phyloP scores from a whole-genome alignment of 92 coral and sea anemone species.

The Chrysogorgia sp. region DNA sequence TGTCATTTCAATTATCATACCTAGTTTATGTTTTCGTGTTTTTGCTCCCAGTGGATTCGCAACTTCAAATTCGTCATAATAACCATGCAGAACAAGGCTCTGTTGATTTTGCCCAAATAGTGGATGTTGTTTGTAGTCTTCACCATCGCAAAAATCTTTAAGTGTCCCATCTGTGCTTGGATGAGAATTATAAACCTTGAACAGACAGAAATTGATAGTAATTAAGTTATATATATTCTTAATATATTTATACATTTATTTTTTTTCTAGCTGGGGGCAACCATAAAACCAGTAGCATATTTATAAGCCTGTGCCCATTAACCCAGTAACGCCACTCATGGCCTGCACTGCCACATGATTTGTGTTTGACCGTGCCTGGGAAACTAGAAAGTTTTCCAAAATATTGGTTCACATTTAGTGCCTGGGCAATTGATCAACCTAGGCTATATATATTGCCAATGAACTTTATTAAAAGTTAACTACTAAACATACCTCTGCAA shows the following conservation, averaged over 20 bases:
- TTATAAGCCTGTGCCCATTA: no score
- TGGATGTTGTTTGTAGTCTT: conserved; percentile 44
- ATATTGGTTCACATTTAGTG: no score
- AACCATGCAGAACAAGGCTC: conserved; percentile 67
- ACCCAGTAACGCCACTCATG: no score
- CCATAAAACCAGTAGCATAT: no score
- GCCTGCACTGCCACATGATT: no score
- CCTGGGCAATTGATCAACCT: no score
- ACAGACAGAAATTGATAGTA: background rate
- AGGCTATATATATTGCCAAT: no score
- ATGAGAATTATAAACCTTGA: conserved; percentile 60
- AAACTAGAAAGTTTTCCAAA: no score
- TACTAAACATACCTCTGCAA: conserved; percentile 60
- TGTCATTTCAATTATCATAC: conserved; percentile 4
- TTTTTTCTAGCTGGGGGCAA: no score
- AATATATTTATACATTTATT: background rate
- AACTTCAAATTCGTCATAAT: conserved; percentile 74
- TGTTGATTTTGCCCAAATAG: conserved; percentile 58
- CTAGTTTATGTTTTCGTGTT: conserved; percentile 60
- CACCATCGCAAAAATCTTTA: conserved; percentile 71
- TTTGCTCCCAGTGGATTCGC: conserved; percentile 73
- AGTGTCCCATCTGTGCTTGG: conserved; percentile 55
- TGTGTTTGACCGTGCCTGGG: no score
- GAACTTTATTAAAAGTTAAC: background rate
- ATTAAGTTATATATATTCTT: background rate